Conservation (phyloP, 2,888 invertebrate species). For the Notocelia uddmanniana region DNA sequence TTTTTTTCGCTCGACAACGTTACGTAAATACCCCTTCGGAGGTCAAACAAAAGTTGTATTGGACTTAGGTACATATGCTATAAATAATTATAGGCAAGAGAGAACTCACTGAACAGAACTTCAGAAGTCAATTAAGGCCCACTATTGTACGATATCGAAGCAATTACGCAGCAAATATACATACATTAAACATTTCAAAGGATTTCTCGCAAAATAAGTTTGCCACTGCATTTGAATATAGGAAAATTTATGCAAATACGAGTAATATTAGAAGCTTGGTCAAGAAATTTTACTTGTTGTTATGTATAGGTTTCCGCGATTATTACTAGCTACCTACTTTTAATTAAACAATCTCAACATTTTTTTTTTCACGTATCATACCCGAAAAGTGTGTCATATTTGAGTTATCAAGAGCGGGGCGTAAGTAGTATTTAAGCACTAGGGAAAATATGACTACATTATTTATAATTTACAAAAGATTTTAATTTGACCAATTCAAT, state of each 20-base stretch:
- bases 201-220: conserved; percentile 4
- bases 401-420: no score
- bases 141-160: conserved; percentile 47
- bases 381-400: no score
- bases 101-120: conserved; percentile 47
- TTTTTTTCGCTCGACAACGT: no score
- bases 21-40: no score
- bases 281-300: background rate
- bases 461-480: no score
- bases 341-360: no score
- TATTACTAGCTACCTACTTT: no score
- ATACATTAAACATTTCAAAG: conserved; percentile 29
- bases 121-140: conserved; percentile 59
- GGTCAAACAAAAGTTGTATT: background rate
- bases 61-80: conserved; percentile 17
- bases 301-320: no score
- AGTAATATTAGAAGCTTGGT: background rate
- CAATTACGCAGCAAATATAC: conserved; percentile 50
- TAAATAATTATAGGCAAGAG: conserved; percentile 41
- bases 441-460: no score
- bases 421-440: no score
- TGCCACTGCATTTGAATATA: conserved; percentile 16
- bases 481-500: no score
- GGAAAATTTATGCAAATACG: conserved; percentile 19
- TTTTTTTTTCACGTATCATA: no score